phyloP scores from a whole-genome alignment of 2,113 vertebrate species.

The Collichthys lucidus region DNA sequence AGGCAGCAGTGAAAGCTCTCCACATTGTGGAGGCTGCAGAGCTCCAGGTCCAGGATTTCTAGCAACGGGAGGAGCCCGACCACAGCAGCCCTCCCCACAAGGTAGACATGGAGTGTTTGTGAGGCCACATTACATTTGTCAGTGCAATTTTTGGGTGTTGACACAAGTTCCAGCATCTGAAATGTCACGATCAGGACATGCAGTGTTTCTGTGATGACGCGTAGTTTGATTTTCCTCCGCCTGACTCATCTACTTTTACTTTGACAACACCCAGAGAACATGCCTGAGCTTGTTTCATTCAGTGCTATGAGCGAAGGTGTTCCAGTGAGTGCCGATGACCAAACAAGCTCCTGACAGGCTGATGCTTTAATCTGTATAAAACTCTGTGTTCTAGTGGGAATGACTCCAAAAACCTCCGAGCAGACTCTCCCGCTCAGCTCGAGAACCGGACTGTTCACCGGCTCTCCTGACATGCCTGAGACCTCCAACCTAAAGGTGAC shows the following conservation, averaged over 20 bases:
- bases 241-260: conserved; percentile 15
- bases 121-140: conserved; percentile 5
- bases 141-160: neutral
- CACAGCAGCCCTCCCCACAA: conserved; percentile 86
- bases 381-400: conserved; percentile 84
- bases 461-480: conserved; percentile 75
- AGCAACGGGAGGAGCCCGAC: conserved; percentile 85
- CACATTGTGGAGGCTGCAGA: conserved; percentile 81
- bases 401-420: conserved; percentile 86
- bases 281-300: conserved; percentile 1
- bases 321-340: neutral
- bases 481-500: conserved; percentile 71
- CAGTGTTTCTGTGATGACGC: conserved; percentile 23
- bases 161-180: conserved; percentile 11
- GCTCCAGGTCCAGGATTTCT: conserved; percentile 79
- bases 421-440: conserved; percentile 84
- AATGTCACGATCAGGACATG: conserved; percentile 16
- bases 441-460: conserved; percentile 66
- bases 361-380: conserved; percentile 13
- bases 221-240: conserved; percentile 23
- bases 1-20: conserved; percentile 82
- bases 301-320: neutral
- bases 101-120: conserved; percentile 76
- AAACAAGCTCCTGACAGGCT: neutral
- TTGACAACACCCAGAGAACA: conserved; percentile 7